Percentiles rank a stretch among this genome's conserved stretches.
Conservation (phyloP, 2,113 vertebrate genomes). For the Motacilla alba region DNA sequence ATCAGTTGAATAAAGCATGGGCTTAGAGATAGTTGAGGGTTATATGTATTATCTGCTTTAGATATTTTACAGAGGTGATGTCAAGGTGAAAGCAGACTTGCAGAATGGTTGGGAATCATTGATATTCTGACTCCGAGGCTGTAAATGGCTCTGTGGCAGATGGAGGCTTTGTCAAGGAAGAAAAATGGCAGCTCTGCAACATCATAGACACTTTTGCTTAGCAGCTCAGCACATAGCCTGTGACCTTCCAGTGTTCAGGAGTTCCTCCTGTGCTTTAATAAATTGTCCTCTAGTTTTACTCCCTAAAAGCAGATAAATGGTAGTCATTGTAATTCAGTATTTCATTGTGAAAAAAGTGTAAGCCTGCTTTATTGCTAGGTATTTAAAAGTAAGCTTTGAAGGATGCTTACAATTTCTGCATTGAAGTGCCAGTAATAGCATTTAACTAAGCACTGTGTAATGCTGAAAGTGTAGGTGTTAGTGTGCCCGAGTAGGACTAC, state of each 20-base stretch:
- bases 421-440: background rate
- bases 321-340: constrained; percentile 72
- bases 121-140: constrained; percentile 92
- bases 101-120: constrained; percentile 91
- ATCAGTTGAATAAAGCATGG: constrained; percentile 59
- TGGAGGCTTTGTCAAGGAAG: constrained; percentile 97
- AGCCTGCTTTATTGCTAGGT: constrained; percentile 49
- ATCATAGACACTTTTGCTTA: constrained; percentile 77
- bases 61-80: constrained; percentile 81
- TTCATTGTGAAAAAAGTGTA: constrained; percentile 56
- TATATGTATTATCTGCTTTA: constrained; percentile 77
- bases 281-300: constrained; percentile 78
- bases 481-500: background rate
- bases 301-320: constrained; percentile 69
- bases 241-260: constrained; percentile 84
- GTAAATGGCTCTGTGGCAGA: constrained; percentile 93
- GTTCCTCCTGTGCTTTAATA: constrained; percentile 77
- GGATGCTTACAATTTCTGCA: constrained; percentile 8
- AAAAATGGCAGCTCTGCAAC: constrained; percentile 90
- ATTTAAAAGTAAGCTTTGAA: constrained; percentile 47
- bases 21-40: constrained; percentile 51
- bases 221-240: constrained; percentile 74
- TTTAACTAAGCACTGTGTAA: background rate
- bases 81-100: constrained; percentile 89
- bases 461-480: background rate